These are phyloP conservation scores for Trachurus trachurus DNA, from an alignment of 2,797 vertebrate genomes.

Conservation along the genomic window DNA sequence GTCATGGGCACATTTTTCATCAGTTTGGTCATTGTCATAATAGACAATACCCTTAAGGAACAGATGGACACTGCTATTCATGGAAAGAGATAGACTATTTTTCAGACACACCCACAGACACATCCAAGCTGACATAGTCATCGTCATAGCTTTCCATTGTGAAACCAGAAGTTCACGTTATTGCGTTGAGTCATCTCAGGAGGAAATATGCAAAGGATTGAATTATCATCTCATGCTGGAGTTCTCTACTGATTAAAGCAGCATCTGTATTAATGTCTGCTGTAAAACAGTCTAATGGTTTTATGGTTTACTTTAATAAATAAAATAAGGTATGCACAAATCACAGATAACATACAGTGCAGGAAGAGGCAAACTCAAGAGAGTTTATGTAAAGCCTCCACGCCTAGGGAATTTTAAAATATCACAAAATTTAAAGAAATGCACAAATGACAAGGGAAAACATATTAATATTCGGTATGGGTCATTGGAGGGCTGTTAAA, in stretches of 20 bases:
- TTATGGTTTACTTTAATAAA: too few relatives aligned
- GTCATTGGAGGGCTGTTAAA: background rate
- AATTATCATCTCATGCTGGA: background rate
- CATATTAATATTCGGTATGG: background rate
- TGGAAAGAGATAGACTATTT: background rate
- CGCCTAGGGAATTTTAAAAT: too few relatives aligned
- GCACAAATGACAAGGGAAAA: too few relatives aligned
- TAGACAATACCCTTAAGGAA: background rate
- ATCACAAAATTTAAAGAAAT: too few relatives aligned
- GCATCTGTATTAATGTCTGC: background rate
- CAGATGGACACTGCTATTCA: background rate
- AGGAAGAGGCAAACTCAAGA: too few relatives aligned
- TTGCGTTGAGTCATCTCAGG: slow-evolving; percentile 56
- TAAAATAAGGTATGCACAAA: too few relatives aligned
- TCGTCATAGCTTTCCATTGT: slow-evolving; percentile 46
- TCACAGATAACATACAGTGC: too few relatives aligned
- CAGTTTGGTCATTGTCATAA: background rate
- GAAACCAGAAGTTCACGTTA: slow-evolving; percentile 62
- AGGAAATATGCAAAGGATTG: slow-evolving; percentile 21
- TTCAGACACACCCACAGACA: slow-evolving; percentile 56
- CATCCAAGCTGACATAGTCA: slow-evolving; percentile 6
- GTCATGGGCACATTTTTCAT: background rate
- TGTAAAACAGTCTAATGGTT: too few relatives aligned
- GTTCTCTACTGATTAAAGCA: background rate
- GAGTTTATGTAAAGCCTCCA: too few relatives aligned